phyloP scores from a whole-genome alignment of 2,888 invertebrate genomes.

The Anticlea derivata region DNA sequence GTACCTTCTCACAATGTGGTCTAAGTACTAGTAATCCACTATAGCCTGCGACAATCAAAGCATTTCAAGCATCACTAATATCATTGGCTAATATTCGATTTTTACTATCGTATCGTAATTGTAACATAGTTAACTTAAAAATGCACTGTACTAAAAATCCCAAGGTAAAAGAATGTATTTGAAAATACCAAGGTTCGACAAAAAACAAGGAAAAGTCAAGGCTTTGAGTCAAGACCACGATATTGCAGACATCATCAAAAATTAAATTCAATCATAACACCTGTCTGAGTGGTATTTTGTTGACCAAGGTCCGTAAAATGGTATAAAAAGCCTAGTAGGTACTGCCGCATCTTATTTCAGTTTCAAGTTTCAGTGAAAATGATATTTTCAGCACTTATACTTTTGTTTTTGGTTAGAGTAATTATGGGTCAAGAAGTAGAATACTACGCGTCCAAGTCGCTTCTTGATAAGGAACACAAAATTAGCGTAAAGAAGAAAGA shows the following conservation, averaged over 20 bases:
- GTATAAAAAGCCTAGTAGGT: slow-evolving; percentile 58
- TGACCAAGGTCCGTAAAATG: slow-evolving; percentile 54
- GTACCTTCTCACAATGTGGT: too few relatives aligned
- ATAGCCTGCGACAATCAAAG: too few relatives aligned
- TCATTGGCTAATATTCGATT: too few relatives aligned
- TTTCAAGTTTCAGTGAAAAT: slow-evolving; percentile 19
- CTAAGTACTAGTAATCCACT: too few relatives aligned
- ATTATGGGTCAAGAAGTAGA: slow-evolving; percentile 52
- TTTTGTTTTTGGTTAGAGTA: slow-evolving; percentile 22
- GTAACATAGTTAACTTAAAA: too few relatives aligned
- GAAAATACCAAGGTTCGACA: slow-evolving; percentile 20
- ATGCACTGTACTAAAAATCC: background rate
- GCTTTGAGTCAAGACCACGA: slow-evolving; percentile 48
- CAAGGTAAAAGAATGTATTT: slow-evolving; percentile 6
- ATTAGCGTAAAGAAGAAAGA: background rate
- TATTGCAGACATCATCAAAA: slow-evolving; percentile 62
- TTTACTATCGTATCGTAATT: too few relatives aligned
- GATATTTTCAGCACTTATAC: slow-evolving; percentile 13
- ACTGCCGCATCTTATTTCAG: slow-evolving; percentile 12
- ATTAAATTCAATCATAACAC: slow-evolving; percentile 80
- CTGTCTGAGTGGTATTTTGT: slow-evolving; percentile 71
- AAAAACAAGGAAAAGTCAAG: slow-evolving; percentile 45
- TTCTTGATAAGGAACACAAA: slow-evolving; percentile 17
- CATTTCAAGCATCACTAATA: too few relatives aligned
- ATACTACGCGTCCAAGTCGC: slow-evolving; percentile 61